Conservation (phyloP, 2,888 invertebrate genomes). For the Tortricodes alternella region DNA sequence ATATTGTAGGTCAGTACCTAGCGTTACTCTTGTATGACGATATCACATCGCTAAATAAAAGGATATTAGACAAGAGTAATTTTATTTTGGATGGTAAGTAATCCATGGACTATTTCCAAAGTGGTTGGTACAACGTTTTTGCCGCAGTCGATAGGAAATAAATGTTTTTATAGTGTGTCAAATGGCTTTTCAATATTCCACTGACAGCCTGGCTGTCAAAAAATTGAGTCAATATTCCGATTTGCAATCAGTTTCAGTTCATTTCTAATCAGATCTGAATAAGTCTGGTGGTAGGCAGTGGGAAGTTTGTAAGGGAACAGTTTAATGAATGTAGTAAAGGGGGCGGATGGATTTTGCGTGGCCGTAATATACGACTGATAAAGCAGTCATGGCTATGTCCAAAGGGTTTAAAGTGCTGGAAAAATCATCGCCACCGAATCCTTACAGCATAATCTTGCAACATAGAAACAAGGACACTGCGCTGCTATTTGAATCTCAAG, state of each 20-base stretch:
- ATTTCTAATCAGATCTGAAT: conserved; percentile 24
- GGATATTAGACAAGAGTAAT: no score
- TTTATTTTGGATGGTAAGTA: no score
- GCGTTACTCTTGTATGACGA: no score
- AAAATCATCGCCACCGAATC: conserved; percentile 92
- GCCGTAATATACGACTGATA: conserved; percentile 42
- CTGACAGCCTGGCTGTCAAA: conserved; percentile 9
- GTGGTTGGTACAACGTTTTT: no score
- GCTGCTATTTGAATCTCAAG: conserved; percentile 95
- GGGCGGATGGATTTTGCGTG: conserved; percentile 62
- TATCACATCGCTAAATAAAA: no score
- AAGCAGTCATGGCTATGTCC: conserved; percentile 92
- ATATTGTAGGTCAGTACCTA: no score
- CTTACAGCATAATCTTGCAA: conserved; percentile 95
- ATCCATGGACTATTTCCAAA: no score
- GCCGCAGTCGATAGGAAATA: neutral
- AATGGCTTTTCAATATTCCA: neutral
- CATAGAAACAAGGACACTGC: conserved; percentile 93
- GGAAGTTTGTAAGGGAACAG: neutral
- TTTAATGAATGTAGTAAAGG: conserved; percentile 35
- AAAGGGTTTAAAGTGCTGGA: conserved; percentile 96
- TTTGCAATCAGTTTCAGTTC: conserved; percentile 10
- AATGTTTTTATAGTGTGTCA: neutral
- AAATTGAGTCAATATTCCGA: conserved; percentile 29
- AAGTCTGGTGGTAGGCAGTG: conserved; percentile 7